Evolutionary conservation across 2,797 vertebrate genomes (phyloP), one percentile per base, ranked within the genome.

Genomic region (Ctenopoma kingsleyae): DNA sequence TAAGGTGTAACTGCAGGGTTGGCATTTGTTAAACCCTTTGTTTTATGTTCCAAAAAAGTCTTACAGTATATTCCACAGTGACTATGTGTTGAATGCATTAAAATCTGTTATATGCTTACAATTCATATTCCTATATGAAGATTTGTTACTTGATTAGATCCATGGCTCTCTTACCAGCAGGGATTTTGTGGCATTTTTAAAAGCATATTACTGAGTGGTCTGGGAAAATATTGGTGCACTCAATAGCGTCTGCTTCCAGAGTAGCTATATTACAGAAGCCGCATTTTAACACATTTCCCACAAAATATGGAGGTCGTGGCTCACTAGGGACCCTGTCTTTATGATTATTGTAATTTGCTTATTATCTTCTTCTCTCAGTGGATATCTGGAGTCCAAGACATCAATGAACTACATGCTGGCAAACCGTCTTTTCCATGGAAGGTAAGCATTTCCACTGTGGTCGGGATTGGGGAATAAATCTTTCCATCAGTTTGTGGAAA

Each of bases 401-500:
- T 96, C 97, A 59, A 94, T 99, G 97, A 99, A 99, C 88, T 96
- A 95, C 86, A 97, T 98, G 97, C 80, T 99, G 94, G 97, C 97
- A 19, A 96, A 93, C 69, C 95, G 91, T 86, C 96, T 99, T 87
- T 99, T 99, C 94, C 95, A 96, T 87, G 96, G 94, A 95, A 97
- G 96, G 97, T 99, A 93, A 91, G 93, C 82, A 51, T 92, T 91
- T 93, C 89, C 89, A 92, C 78, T 84, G 87, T 82, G 87, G 92
- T 92, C 40, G 44, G 87, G 85, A 82, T 85, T 61, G 47, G 62
- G 77, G 74, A 83, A 73, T 87, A 80, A 82, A 82, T 85, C 79
- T 88, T 85, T 84, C 85, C 81, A 69, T 88, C 73, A 76, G 71
- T 89, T 88, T 84, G 74, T 85, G 87, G 87, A 88, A 90, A 86